Conservation (phyloP, 2,888 invertebrate genomes). For the Baronia brevicornis region DNA sequence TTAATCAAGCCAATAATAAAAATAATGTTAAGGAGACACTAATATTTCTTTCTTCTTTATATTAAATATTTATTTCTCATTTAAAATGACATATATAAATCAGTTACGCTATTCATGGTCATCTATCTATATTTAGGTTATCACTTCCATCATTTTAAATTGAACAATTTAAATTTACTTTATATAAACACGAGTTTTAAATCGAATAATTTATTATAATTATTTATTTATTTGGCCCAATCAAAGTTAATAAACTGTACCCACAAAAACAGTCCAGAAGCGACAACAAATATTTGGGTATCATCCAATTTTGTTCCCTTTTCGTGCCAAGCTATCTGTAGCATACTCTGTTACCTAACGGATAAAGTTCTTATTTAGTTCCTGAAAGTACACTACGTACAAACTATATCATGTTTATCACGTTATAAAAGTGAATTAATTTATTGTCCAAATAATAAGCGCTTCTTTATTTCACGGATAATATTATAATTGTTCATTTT, state of each 20-base stretch:
- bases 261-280: slow-evolving; percentile 18
- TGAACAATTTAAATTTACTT: too few relatives aligned
- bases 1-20: too few relatives aligned
- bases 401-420: slow-evolving; percentile 35
- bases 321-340: slow-evolving; percentile 41
- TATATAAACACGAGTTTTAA: too few relatives aligned
- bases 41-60: too few relatives aligned
- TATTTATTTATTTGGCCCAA: too few relatives aligned
- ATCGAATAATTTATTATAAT: too few relatives aligned
- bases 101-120: too few relatives aligned
- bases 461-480: slow-evolving; percentile 24
- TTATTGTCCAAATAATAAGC: slow-evolving; percentile 34
- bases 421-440: slow-evolving; percentile 43
- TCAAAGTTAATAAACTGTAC: slow-evolving; percentile 12
- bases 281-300: slow-evolving; percentile 52
- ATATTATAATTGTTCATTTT: slow-evolving; percentile 41
- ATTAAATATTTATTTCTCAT: too few relatives aligned
- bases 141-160: too few relatives aligned
- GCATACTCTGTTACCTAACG: slow-evolving; percentile 35
- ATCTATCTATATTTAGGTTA: too few relatives aligned
- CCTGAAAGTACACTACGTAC: slow-evolving; percentile 32
- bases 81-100: too few relatives aligned
- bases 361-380: slow-evolving; percentile 27
- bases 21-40: too few relatives aligned
- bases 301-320: slow-evolving; percentile 40